phyloP scores from a whole-genome alignment of 2,113 vertebrate species.

The Osmerus mordax region DNA sequence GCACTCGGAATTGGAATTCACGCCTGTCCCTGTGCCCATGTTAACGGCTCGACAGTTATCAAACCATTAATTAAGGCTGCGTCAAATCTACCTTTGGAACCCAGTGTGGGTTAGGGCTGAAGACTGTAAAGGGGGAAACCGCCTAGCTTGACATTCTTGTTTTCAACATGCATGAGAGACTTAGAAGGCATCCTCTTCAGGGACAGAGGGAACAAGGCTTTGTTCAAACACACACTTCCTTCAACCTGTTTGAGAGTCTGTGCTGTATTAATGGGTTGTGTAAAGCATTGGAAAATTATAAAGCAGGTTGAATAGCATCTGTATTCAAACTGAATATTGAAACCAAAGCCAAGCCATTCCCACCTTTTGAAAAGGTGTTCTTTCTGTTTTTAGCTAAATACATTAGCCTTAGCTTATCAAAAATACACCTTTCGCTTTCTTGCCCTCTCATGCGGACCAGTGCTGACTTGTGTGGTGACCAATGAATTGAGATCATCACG shows the following conservation, averaged over 20 bases:
- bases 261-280: background rate
- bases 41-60: conserved; percentile 17
- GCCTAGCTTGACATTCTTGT: background rate
- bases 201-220: background rate
- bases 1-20: background rate
- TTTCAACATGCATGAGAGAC: background rate
- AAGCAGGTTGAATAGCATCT: too few relatives aligned
- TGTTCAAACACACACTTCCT: background rate
- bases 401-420: too few relatives aligned
- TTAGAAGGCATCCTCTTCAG: background rate
- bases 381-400: too few relatives aligned
- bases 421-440: too few relatives aligned
- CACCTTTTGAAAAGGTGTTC: too few relatives aligned
- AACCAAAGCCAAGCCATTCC: too few relatives aligned
- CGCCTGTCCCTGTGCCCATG: conserved; percentile 11
- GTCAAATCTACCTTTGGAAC: conserved; percentile 9
- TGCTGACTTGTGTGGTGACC: too few relatives aligned
- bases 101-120: background rate
- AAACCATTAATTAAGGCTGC: conserved; percentile 19
- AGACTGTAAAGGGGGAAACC: background rate
- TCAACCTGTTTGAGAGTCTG: background rate
- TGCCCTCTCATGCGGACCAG: too few relatives aligned
- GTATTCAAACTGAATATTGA: too few relatives aligned
- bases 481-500: too few relatives aligned
- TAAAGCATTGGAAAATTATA: background rate